Conservation (phyloP, 2,888 invertebrate genomes). For the Rutpela maculata region DNA sequence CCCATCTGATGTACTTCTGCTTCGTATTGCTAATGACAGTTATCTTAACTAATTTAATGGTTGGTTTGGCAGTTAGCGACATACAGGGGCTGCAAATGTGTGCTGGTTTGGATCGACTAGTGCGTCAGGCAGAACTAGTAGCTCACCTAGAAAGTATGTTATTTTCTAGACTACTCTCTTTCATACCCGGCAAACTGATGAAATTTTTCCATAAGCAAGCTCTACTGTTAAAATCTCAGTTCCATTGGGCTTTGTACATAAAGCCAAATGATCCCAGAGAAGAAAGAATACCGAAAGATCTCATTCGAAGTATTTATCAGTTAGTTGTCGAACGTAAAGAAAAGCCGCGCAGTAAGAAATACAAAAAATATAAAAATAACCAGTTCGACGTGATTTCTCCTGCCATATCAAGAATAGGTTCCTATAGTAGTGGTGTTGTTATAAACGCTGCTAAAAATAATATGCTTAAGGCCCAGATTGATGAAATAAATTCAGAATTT, state of each 20-base stretch:
- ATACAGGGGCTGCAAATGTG: constrained; percentile 88
- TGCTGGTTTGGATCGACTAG: constrained; percentile 86
- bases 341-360: constrained; percentile 76
- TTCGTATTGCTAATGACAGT: constrained; percentile 89
- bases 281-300: constrained; percentile 84
- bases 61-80: constrained; percentile 90
- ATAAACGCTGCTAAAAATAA: constrained; percentile 38
- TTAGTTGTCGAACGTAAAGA: constrained; percentile 83
- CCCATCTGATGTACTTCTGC: constrained; percentile 84
- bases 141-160: constrained; percentile 89
- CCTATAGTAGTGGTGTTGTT: constrained; percentile 54
- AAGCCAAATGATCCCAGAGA: constrained; percentile 90
- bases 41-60: constrained; percentile 88
- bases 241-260: constrained; percentile 84
- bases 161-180: constrained; percentile 84
- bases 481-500: constrained; percentile 62
- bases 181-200: constrained; percentile 78
- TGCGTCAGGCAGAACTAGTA: constrained; percentile 88
- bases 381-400: constrained; percentile 55
- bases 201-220: constrained; percentile 83
- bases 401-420: constrained; percentile 61
- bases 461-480: constrained; percentile 59
- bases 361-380: constrained; percentile 53
- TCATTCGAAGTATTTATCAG: constrained; percentile 84
- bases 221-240: constrained; percentile 84